These are phyloP conservation scores for Atractosteus spatula DNA, from an alignment of 2,113 vertebrate species.

Conservation along the genomic window DNA sequence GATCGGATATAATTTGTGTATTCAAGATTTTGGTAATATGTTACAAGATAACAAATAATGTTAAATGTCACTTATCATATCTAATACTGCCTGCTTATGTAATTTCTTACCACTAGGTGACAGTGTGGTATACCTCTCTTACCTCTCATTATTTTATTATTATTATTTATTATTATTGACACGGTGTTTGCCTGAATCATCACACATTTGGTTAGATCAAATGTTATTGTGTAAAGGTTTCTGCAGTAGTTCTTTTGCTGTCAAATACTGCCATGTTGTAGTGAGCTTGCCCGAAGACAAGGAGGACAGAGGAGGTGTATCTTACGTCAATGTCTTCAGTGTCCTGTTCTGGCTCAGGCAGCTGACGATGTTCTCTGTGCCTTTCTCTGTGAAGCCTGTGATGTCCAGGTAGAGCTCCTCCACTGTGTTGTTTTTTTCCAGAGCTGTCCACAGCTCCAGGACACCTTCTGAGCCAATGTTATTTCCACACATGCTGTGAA, in stretches of 20 bases:
- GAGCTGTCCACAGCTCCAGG: slow-evolving; percentile 50
- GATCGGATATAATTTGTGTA: too few relatives aligned
- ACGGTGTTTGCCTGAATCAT: not conserved
- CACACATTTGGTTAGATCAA: not conserved
- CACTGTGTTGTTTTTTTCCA: slow-evolving; percentile 52
- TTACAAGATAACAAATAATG: too few relatives aligned
- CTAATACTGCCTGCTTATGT: too few relatives aligned
- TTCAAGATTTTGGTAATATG: too few relatives aligned
- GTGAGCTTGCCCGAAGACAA: too few relatives aligned
- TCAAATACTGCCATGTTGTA: too few relatives aligned
- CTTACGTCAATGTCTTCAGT: slow-evolving; percentile 54
- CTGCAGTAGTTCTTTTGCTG: too few relatives aligned
- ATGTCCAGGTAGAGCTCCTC: slow-evolving; percentile 64
- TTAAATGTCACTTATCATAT: too few relatives aligned
- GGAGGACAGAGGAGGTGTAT: not conserved
- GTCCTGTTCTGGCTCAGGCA: slow-evolving; percentile 54
- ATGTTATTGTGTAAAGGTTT: not conserved
- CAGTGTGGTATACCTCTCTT: too few relatives aligned
- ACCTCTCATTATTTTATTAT: too few relatives aligned
- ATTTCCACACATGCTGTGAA: slow-evolving; percentile 59
- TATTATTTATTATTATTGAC: not conserved
- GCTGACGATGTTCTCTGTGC: slow-evolving; percentile 51
- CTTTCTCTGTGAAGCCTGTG: slow-evolving; percentile 58
- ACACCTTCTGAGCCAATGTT: slow-evolving; percentile 55
- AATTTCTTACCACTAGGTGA: too few relatives aligned